Evolutionary conservation across 2,888 invertebrate species (phyloP), one percentile per base, ranked within the genome.

Genomic region (Ormyrus labotus): DNA sequence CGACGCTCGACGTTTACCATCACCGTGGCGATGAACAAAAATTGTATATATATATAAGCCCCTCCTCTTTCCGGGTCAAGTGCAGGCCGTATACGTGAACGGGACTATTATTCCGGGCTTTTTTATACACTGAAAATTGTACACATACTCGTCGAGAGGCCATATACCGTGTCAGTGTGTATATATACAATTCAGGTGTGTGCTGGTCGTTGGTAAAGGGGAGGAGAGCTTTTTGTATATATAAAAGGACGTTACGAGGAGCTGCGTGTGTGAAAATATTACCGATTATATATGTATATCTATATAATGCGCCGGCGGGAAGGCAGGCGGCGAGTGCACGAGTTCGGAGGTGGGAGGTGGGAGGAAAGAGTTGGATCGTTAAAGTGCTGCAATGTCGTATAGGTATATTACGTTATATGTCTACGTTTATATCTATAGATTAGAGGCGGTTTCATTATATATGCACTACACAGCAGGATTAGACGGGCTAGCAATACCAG

Each of bases 331-430:
- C 45, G 57, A 34, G 34, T 34, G 50, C 53, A 13, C n/a, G 47
- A 70, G 65, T 51, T 64, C 34, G 63, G 19, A 67, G 48, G 48
- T 0, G 34, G 34, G 69, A 34, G 64, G 47, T 53, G 65, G 60
- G 58, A 55, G 48, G 47, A 53, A 60, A 9, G 13, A 71, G 63
- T 47, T n/a, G 57, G 64, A 80, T 80, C 69, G 70, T 70, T 80
- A 80, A 74, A 79, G n/a, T 75, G 70, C 60, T 71, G 71, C 71
- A 75, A 70, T 80, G 61, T 65, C 69, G 69, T 79, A 64, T 64
- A 79, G 64, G 51, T 72, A 65, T 72, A 78, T 74, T 34, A 34
- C 34, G 58, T 67, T 64, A 19, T 53, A 50, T 63, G 19, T 76
- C 19, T 48, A 63, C 47, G 13, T 50, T n/a, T 55, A 63, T 57